Conservation (phyloP, 2,113 vertebrate genomes). For the Oryzias woworae region DNA sequence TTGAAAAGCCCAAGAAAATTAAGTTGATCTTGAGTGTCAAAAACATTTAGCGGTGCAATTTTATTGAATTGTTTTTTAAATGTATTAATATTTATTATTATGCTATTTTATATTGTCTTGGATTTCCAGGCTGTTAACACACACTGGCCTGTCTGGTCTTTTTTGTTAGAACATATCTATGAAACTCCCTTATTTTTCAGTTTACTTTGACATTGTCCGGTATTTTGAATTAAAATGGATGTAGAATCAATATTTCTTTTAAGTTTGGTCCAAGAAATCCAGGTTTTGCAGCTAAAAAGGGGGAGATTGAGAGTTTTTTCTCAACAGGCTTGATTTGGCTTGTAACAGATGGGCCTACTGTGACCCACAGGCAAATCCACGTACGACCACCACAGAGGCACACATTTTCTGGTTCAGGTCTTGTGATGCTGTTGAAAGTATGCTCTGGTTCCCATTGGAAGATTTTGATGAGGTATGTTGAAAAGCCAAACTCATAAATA, state of each 20-base stretch:
- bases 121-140: neutral
- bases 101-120: neutral
- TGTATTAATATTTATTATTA: neutral
- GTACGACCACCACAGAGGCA: slow-evolving; percentile 23
- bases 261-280: neutral
- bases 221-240: too few species aligned
- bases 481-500: too few species aligned
- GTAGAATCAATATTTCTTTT: neutral
- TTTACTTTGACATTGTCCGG: neutral
- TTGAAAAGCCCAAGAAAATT: too few species aligned
- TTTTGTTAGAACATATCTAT: neutral
- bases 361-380: slow-evolving; percentile 69
- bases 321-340: slow-evolving; percentile 70
- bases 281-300: slow-evolving; percentile 24
- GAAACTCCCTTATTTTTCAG: neutral
- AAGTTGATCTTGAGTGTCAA: too few species aligned
- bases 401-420: slow-evolving; percentile 5
- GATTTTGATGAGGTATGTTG: too few species aligned
- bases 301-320: slow-evolving; percentile 42
- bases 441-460: too few species aligned
- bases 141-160: slow-evolving; percentile 1
- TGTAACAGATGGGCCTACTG: slow-evolving; percentile 78
- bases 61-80: neutral
- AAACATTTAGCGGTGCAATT: too few species aligned
- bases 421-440: too few species aligned